Percentiles rank a stretch among this genome's conserved stretches.
Conservation (phyloP, 2,797 vertebrate species). For the Clarias fuscus region DNA sequence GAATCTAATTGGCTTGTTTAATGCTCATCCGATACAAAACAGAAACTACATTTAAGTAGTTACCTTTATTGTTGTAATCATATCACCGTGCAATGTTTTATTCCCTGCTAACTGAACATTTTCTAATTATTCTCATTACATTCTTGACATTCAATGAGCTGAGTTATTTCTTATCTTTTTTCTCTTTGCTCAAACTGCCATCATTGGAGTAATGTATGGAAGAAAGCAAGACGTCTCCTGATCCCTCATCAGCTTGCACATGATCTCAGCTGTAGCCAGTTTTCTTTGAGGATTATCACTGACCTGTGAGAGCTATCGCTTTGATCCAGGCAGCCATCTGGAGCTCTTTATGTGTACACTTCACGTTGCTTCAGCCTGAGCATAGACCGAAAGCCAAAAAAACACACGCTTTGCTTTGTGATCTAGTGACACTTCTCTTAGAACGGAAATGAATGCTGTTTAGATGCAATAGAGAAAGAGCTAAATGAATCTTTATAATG, state of each 20-base stretch:
- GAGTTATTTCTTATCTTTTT: not conserved
- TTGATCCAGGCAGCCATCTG: constrained; percentile 50
- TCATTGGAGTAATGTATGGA: not conserved
- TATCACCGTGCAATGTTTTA: not conserved
- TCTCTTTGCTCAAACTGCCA: not conserved
- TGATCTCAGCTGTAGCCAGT: constrained; percentile 50
- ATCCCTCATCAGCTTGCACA: constrained; percentile 32
- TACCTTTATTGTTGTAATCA: too few species aligned
- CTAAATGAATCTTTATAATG: constrained; percentile 6
- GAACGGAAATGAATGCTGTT: constrained; percentile 35
- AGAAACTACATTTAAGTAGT: not conserved
- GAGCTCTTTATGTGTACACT: constrained; percentile 20
- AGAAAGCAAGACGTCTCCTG: constrained; percentile 3
- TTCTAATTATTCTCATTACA: not conserved
- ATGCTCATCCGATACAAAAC: too few species aligned
- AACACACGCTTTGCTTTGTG: constrained; percentile 21
- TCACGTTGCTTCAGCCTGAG: constrained; percentile 4
- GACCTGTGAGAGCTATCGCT: constrained; percentile 34
- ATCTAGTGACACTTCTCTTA: constrained; percentile 41
- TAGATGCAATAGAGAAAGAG: constrained; percentile 8
- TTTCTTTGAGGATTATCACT: constrained; percentile 48
- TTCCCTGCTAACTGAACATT: not conserved
- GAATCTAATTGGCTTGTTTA: too few species aligned
- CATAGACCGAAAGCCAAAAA: constrained; percentile 7
- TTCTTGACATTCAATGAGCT: not conserved